Base-by-base conservation (phyloP, 2,888 invertebrate genomes). In the Tiliacea aurago region DNA sequence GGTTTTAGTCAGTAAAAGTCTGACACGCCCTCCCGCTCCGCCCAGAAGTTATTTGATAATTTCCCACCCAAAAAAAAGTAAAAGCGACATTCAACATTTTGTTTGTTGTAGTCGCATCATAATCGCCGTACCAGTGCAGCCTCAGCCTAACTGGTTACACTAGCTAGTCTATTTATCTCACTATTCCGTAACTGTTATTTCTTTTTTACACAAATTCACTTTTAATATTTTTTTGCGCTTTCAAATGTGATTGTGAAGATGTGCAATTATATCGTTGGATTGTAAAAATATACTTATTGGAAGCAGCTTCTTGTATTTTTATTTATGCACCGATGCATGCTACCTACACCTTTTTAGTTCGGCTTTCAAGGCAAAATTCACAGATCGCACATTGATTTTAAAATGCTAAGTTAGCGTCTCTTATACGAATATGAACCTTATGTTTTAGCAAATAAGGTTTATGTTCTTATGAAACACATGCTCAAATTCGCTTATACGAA, bases 251-350 rank as follows among this genome's bases (percentile, higher is more conserved):
- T 85, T 74, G 80, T 86, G 76, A 82, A 70, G 49, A 88, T 89
- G 86, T 91, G 88, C 86, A 80, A 81, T 80, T 89, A 88, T 90
- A 89, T 75, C 64, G 47, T 82, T 79, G 43, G 28, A 77, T 73
- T 90, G 84, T 88, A 78, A 84, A 92, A 94, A 94, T 94, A 95
- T 94, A 94, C 92, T 92, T 93, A 92, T 93, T 94, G 89, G 91
- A 92, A 93, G 90, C 92, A 90, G 93, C 92, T 95, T 95, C 88
- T 87, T 90, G 91, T 89, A 73, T 93, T 94, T 94, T 94, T 93
- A 93, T 93, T 93, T 93, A 90, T 87, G 83, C 87, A 87, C 89
- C 90, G 83, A 71, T 84, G 80, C 88, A 88, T 82, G 78, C 58
- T 53, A 70, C 76, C 58, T 53, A 70, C 76, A 73, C 70, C 81